Evolutionary conservation across 64 coral and sea anemone species (phyloP), one percentile per base, ranked within the genome.

Genomic region (Dendrophyllia cribrosa): DNA sequence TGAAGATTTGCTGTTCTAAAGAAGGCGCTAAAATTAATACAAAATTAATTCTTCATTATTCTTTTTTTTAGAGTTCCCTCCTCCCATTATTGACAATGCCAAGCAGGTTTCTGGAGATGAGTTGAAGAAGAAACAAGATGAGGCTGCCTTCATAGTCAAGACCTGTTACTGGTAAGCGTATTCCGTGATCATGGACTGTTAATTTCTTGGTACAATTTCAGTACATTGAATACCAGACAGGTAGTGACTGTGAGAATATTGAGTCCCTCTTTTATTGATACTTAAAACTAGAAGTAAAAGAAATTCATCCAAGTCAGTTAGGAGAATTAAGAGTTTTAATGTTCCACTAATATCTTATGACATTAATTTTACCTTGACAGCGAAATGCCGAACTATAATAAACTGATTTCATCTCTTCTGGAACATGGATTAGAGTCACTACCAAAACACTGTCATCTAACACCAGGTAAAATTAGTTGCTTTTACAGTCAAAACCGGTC

Each of bases 341-440:
- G 53, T 56, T 7, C 3, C 3, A 12, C 12, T 5, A 7, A 56
- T 5, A 9, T 56, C 12, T 56, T 9, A 56, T 7, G 50, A 80
- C 4, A 61, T 7, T 46, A 17, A 45, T 74, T 24, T 58, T 86
- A 4, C 72, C 10, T 86, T 76, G 23, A 62, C 56, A 98, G 97
- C 88, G 97, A 98, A 72, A 85, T 98, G 20, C 97, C 97, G 22
- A 98, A 92, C 66, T 98, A 98, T 68, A 74, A 94, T 73, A 93
- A 91, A 58, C 86, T 98, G 22, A 91, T 98, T 77, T 91, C 94
- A 72, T 86, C 93, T 7, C 25, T 98, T 34, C 78, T 98, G 71
- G 87, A 96, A 72, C 83, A 96, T 79, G 97, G 97, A 34, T 74
- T 95, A 23, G 89, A 96, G 71, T 76, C 90, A 59, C 91, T 98